Evolutionary conservation across 2,888 invertebrate species (phyloP), one percentile per base, ranked within the genome.

Genomic region (Margaritifera margaritifera): DNA sequence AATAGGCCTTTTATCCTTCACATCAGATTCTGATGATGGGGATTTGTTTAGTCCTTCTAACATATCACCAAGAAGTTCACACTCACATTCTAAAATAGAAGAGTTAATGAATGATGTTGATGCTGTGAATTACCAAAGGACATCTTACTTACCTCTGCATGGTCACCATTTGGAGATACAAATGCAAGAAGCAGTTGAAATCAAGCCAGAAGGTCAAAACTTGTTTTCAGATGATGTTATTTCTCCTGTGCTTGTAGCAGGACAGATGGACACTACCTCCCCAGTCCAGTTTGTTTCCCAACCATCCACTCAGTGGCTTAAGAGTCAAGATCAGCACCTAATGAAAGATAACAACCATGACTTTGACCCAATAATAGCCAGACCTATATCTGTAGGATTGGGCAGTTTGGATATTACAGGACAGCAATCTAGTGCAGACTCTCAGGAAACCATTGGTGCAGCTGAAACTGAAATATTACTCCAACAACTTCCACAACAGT

Each of bases 1-100:
- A 51, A 73, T 72, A 63, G 79, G 79, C 20, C 69, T 69, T 66
- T 52, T 71, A 22, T 72, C 78, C 20, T 80, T 74, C 57, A 65
- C 72, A 54, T 78, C 78, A 51, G 80, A 78, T 51, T 76, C 76
- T 25, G 74, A 74, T 27, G 74, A 74, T n/a, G 64, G 56, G 56
- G 66, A 68, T 24, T 66, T 66, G 6, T 27, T 58, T n/a, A 63
- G 68, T 24, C 63, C 68, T 24, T 42, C 60, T 25, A 60, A 54
- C 8, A 63, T 71, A 20, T 76, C 76, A 51, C 73, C 76, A 11
- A 64, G 69, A 60, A 50, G 67, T n/a, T 69, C 73, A 24, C 71
- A 68, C 64, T 55, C 62, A 27, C 42, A 42, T 42, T 62, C 68
- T 11, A 57, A 31, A 24, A n/a, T 4, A 8, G 18, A 20, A 20